These are phyloP conservation scores for Bungarus multicinctus DNA, from an alignment of 2,113 vertebrate genomes.

Conservation along the genomic window DNA sequence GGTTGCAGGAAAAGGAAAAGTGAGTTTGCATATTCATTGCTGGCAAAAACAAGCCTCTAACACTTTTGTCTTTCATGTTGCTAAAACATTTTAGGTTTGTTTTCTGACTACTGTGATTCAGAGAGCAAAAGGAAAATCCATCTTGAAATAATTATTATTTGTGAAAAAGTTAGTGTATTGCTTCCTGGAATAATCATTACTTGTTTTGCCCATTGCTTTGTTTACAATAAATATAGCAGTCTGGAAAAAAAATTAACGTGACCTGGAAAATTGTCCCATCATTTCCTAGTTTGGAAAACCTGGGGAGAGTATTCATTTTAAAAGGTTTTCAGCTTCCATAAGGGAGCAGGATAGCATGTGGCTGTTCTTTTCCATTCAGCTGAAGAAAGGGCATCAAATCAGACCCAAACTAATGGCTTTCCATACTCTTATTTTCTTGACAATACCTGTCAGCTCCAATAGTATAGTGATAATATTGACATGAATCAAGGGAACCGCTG, in stretches of 20 bases:
- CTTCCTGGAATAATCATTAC: constrained; percentile 10
- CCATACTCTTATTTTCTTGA: constrained; percentile 23
- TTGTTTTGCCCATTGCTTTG: background rate
- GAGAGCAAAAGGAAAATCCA: background rate
- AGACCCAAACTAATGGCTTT: constrained; percentile 17
- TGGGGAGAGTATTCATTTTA: background rate
- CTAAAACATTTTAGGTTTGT: background rate
- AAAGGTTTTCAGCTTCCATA: background rate
- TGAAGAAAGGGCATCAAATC: constrained; percentile 22
- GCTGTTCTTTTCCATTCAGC: constrained; percentile 1
- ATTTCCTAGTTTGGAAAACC: constrained; percentile 3
- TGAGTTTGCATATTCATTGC: constrained; percentile 9
- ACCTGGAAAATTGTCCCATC: background rate
- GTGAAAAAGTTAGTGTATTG: background rate
- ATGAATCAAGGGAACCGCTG: constrained; percentile 20
- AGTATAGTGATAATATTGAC: constrained; percentile 25
- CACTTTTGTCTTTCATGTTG: constrained; percentile 5
- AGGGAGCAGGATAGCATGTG: background rate
- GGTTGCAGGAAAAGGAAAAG: background rate
- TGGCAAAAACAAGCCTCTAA: constrained; percentile 9
- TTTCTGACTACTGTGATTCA: constrained; percentile 9
- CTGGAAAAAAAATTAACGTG: background rate
- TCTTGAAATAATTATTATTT: background rate
- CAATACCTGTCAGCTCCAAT: constrained; percentile 29
- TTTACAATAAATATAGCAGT: background rate